Percentiles rank a stretch among this genome's conserved stretches.
Conservation (phyloP, 2,888 invertebrate species). For the Morpho helenor region DNA sequence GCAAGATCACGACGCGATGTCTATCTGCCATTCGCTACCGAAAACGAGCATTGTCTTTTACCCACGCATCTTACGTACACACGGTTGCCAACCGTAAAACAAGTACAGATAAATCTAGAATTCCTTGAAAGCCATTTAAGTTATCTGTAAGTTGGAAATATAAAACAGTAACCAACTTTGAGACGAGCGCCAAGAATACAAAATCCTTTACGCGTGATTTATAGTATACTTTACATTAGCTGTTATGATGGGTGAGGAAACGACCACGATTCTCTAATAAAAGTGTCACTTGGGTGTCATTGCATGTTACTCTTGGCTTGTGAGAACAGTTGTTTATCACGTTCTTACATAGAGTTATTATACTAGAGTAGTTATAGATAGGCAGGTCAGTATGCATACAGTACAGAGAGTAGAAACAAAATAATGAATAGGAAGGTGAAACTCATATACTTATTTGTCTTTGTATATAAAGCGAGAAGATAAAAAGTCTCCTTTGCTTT, state of each 20-base stretch:
- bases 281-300: slow-evolving; percentile 48
- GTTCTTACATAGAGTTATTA: neutral
- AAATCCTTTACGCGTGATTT: neutral
- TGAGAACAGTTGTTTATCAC: slow-evolving; percentile 12
- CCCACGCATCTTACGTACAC: slow-evolving; percentile 16
- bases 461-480: too few species aligned
- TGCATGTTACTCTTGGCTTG: slow-evolving; percentile 31
- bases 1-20: slow-evolving; percentile 64
- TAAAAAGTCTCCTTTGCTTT: too few species aligned
- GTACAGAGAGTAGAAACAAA: too few species aligned
- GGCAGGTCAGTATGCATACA: too few species aligned
- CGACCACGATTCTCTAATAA: slow-evolving; percentile 68
- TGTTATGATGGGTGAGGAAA: slow-evolving; percentile 26
- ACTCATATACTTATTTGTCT: too few species aligned
- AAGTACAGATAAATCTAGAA: slow-evolving; percentile 2
- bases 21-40: slow-evolving; percentile 45
- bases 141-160: neutral
- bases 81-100: neutral
- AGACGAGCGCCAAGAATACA: slow-evolving; percentile 1
- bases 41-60: slow-evolving; percentile 26
- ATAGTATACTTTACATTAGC: slow-evolving; percentile 7
- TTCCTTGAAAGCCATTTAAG: slow-evolving; percentile 2
- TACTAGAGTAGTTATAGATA: too few species aligned
- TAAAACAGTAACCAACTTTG: slow-evolving; percentile 18
- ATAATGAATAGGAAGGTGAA: too few species aligned